Evolutionary conservation across 2,797 vertebrate species (phyloP).

Genomic region (Semotilus atromaculatus): DNA sequence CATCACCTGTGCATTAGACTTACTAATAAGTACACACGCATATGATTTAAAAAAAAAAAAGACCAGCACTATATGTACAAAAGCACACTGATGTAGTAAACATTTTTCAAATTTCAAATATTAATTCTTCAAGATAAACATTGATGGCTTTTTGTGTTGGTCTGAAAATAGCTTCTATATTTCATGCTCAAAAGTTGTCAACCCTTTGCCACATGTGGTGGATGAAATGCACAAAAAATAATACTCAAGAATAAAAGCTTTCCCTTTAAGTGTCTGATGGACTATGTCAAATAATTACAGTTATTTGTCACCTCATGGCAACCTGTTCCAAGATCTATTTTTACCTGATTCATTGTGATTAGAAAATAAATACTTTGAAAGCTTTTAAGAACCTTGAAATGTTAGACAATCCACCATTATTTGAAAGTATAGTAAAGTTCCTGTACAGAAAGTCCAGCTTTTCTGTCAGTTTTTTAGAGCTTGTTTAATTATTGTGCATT

Average conservation of each 20-base stretch:
- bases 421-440: not conserved
- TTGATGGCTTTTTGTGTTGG: not conserved
- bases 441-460: not conserved
- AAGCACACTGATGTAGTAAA: not conserved
- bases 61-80: not conserved
- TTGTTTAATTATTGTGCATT: slow-evolving; percentile 20
- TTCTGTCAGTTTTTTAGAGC: slow-evolving; percentile 17
- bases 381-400: not conserved
- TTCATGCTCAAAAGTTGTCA: not conserved
- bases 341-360: slow-evolving; percentile 8
- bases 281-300: slow-evolving; percentile 21
- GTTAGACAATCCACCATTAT: slow-evolving; percentile 17
- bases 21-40: not conserved
- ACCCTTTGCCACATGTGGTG: not conserved
- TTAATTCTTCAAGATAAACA: not conserved
- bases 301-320: slow-evolving; percentile 21
- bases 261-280: not conserved
- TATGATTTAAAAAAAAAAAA: not conserved
- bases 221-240: slow-evolving; percentile 4
- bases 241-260: not conserved
- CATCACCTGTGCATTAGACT: not conserved
- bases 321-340: slow-evolving; percentile 24
- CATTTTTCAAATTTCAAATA: not conserved
- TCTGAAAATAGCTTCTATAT: not conserved
- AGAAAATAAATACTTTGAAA: slow-evolving; percentile 1